These are phyloP conservation scores for Chaetophractus vellerosus DNA, from an alignment of 2,797 vertebrate species.

Conservation along the genomic window DNA sequence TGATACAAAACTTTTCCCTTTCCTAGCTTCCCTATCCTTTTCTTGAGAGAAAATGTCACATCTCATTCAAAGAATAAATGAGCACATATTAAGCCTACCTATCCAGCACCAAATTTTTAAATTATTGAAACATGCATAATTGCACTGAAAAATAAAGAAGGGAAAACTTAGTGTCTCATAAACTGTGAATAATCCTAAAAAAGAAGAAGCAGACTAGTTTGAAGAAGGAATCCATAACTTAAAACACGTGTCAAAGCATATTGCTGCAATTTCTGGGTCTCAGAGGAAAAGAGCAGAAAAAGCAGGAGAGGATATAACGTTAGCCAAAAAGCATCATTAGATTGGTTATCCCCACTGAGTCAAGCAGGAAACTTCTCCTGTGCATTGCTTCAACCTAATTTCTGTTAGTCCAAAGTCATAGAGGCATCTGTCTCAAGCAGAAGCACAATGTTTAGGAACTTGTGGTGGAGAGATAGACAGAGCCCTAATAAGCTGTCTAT, in stretches of 20 bases:
- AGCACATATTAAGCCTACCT: background rate
- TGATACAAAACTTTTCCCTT: background rate
- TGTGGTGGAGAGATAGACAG: background rate
- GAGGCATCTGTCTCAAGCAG: background rate
- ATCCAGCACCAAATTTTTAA: background rate
- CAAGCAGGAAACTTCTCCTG: background rate
- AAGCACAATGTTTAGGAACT: background rate
- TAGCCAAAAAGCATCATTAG: background rate
- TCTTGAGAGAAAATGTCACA: background rate
- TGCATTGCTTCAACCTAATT: background rate
- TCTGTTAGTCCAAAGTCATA: background rate
- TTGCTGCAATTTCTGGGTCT: background rate
- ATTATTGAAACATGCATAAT: background rate
- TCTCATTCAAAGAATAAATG: background rate
- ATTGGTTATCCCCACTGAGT: background rate
- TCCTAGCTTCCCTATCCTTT: background rate
- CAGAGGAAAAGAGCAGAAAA: background rate
- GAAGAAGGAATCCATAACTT: background rate
- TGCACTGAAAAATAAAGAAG: background rate
- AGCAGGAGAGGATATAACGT: background rate
- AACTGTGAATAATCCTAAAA: background rate
- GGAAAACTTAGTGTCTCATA: background rate
- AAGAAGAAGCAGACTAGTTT: background rate
- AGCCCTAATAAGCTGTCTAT: background rate
- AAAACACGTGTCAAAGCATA: background rate